phyloP scores from a whole-genome alignment of 2,113 vertebrate species.

The Pongo pygmaeus region DNA sequence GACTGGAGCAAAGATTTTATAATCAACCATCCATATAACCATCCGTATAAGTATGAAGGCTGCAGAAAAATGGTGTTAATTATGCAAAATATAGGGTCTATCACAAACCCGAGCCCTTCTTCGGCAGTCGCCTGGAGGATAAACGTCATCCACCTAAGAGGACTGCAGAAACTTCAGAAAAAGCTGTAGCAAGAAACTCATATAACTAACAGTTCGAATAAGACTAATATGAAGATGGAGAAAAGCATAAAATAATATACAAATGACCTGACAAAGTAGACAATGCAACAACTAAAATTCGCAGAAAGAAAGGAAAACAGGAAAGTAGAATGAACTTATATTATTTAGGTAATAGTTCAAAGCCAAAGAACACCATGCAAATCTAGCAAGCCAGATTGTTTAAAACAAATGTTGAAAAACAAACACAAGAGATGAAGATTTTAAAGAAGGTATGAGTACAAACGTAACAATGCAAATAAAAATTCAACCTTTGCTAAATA shows the following conservation, averaged over 20 bases:
- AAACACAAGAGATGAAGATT: not conserved
- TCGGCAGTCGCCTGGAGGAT: fast-evolving
- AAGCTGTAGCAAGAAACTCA: not conserved
- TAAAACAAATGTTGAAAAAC: not conserved
- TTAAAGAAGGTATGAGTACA: not conserved
- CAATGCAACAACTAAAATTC: not conserved
- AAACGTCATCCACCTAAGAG: fast-evolving
- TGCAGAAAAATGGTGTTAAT: not conserved
- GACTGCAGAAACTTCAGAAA: no score
- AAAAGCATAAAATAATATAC: not conserved
- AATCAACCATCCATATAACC: no score
- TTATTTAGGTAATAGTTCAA: not conserved
- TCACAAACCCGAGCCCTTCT: fast-evolving
- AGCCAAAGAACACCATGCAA: not conserved
- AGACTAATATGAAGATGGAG: no score
- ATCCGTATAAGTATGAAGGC: not conserved
- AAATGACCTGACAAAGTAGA: not conserved
- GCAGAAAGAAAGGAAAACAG: not conserved
- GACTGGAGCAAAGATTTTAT: not conserved
- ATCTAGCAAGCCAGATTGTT: no score
- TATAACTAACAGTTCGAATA: no score
- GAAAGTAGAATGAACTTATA: not conserved
- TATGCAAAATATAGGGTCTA: fast-evolving
- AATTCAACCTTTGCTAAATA: not conserved
- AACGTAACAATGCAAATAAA: not conserved